Conservation (phyloP, 2,113 vertebrate species). For the Entomyzon cyanotis region DNA sequence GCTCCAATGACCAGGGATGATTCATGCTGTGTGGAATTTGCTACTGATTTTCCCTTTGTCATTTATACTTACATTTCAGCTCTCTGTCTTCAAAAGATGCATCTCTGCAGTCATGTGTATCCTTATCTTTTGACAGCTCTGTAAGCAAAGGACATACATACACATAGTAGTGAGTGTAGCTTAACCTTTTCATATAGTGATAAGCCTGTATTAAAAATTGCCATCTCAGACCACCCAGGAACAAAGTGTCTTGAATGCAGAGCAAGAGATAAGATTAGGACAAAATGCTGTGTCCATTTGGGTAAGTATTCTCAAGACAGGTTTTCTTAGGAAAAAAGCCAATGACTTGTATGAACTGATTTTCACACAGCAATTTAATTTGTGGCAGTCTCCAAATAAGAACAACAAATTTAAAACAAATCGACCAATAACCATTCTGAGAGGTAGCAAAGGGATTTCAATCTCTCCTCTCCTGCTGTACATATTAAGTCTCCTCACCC, state of each 20-base stretch:
- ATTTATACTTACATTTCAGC: constrained; percentile 56
- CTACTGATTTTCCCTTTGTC: background rate
- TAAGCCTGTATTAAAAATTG: background rate
- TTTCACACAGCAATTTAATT: background rate
- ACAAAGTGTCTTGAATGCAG: background rate
- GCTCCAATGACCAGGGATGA: background rate
- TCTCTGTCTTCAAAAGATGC: background rate
- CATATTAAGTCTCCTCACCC: background rate
- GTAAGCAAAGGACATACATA: background rate
- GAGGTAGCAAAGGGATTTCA: background rate
- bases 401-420: background rate
- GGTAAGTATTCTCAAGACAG: background rate
- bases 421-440: background rate
- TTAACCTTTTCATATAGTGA: background rate
- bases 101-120: background rate
- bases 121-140: constrained; percentile 37
- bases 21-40: background rate
- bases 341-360: background rate
- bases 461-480: background rate
- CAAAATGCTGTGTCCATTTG: background rate
- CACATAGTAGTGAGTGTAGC: background rate
- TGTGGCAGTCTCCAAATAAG: background rate
- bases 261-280: background rate
- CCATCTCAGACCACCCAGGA: background rate
- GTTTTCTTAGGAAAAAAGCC: background rate